Conservation (phyloP, 1,140 invertebrate genomes). For the Drosophila sp. region DNA sequence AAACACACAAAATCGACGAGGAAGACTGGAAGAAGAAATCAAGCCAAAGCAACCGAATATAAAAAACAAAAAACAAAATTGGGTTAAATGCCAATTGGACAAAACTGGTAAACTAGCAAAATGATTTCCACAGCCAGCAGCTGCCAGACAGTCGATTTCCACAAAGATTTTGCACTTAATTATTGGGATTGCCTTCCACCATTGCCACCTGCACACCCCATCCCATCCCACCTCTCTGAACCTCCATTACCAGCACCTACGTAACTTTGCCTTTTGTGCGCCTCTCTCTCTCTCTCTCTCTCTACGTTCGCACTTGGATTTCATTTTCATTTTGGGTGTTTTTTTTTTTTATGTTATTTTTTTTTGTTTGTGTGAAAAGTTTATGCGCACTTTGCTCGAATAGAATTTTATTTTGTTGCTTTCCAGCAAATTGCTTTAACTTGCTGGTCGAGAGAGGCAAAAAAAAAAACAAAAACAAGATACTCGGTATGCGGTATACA, state of each 20-base stretch:
- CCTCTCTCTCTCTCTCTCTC: background rate
- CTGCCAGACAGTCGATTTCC: slow-evolving; percentile 30
- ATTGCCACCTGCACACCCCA: background rate
- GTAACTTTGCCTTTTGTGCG: background rate
- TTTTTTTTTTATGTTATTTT: slow-evolving; percentile 8
- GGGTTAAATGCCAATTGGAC: slow-evolving; percentile 40
- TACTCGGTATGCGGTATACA: background rate
- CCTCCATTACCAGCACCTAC: background rate
- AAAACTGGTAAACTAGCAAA: slow-evolving; percentile 14
- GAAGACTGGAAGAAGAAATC: slow-evolving; percentile 13
- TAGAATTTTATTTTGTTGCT: slow-evolving; percentile 19
- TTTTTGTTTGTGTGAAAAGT: slow-evolving; percentile 21
- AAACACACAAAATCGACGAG: background rate
- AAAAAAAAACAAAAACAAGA: background rate
- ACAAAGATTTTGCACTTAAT: slow-evolving; percentile 35
- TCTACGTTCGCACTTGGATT: background rate
- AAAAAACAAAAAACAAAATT: slow-evolving; percentile 28
- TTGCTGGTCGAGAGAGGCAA: slow-evolving; percentile 1
- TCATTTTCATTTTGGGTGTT: background rate
- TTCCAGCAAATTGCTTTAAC: slow-evolving; percentile 19
- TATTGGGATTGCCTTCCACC: slow-evolving; percentile 15
- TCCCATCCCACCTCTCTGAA: background rate
- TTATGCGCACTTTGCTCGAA: slow-evolving; percentile 16
- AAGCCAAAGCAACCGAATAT: background rate
- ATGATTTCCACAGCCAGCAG: slow-evolving; percentile 17